Conservation (phyloP, 1,140 invertebrate genomes). For the Liolophura sinensis region DNA sequence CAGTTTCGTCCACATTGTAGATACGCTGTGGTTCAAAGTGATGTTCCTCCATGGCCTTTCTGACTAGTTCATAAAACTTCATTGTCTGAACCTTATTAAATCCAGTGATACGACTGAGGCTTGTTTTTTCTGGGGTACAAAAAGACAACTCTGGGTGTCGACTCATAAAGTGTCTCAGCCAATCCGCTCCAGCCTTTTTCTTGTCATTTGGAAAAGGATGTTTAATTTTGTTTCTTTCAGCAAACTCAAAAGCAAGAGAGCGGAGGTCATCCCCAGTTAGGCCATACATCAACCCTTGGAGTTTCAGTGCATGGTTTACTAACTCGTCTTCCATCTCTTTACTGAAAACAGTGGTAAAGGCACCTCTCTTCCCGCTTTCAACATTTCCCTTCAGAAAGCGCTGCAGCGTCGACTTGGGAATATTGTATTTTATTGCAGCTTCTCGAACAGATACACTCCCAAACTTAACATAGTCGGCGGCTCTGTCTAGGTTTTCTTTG, state of each 20-base stretch:
- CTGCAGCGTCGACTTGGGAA: too few species aligned
- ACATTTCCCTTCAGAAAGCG: too few species aligned
- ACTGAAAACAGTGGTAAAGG: too few species aligned
- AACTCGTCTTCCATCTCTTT: too few species aligned
- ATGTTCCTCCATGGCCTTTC: slow-evolving; percentile 23
- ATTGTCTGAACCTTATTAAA: slow-evolving; percentile 60
- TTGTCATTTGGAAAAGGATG: slow-evolving; percentile 20
- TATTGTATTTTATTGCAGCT: too few species aligned
- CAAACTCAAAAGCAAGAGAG: slow-evolving; percentile 9
- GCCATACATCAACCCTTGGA: slow-evolving; percentile 3
- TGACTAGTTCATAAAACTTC: slow-evolving; percentile 50
- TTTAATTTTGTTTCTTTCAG: not conserved
- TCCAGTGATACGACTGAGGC: slow-evolving; percentile 56
- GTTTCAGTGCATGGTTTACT: too few species aligned
- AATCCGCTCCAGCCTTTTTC: slow-evolving; percentile 55
- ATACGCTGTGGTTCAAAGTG: slow-evolving; percentile 25
- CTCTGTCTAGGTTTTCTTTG: too few species aligned
- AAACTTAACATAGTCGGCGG: too few species aligned
- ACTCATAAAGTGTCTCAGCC: slow-evolving; percentile 58
- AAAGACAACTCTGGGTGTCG: slow-evolving; percentile 57
- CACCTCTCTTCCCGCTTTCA: too few species aligned
- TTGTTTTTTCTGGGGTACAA: slow-evolving; percentile 56
- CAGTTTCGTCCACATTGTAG: slow-evolving; percentile 62
- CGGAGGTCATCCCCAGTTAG: slow-evolving; percentile 2
- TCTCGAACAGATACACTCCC: too few species aligned